These are phyloP conservation scores for Phenganax marumi DNA, from an alignment of 92 coral and sea anemone species.

Conservation along the genomic window DNA sequence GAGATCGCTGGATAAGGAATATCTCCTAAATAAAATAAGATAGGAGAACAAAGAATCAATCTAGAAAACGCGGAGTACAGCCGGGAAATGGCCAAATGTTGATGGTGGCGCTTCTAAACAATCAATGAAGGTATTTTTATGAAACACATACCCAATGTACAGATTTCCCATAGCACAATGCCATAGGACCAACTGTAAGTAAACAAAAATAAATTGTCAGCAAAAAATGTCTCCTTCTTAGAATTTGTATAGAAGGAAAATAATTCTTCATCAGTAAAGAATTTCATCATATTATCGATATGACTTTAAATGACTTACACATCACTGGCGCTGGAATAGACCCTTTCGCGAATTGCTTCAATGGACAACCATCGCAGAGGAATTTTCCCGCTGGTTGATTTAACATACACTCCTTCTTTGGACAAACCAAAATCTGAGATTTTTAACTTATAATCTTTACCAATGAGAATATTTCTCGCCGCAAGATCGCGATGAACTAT, in stretches of 20 bases:
- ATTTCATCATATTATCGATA: background rate
- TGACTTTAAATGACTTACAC: constrained; percentile 59
- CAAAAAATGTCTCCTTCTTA: background rate
- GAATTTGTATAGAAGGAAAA: background rate
- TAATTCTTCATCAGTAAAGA: no score
- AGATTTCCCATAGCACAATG: constrained; percentile 94
- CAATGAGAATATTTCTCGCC: constrained; percentile 89
- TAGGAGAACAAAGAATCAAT: background rate
- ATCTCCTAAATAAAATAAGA: constrained; percentile 58
- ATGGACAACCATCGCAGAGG: constrained; percentile 92
- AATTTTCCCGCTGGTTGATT: constrained; percentile 85
- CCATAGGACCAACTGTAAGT: constrained; percentile 89
- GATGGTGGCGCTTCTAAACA: no score
- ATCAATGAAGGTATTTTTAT: no score
- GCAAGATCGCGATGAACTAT: constrained; percentile 92
- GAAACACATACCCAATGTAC: constrained; percentile 79
- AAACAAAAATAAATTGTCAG: background rate
- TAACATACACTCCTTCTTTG: constrained; percentile 86
- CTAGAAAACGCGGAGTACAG: background rate
- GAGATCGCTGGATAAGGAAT: constrained; percentile 87
- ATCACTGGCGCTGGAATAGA: constrained; percentile 88
- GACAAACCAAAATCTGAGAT: constrained; percentile 96
- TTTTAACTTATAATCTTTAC: constrained; percentile 78
- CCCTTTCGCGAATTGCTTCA: constrained; percentile 86
- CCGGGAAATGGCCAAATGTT: no score